Evolutionary conservation across 2,113 vertebrate species (phyloP).

Genomic region (Gymnarchus niloticus): DNA sequence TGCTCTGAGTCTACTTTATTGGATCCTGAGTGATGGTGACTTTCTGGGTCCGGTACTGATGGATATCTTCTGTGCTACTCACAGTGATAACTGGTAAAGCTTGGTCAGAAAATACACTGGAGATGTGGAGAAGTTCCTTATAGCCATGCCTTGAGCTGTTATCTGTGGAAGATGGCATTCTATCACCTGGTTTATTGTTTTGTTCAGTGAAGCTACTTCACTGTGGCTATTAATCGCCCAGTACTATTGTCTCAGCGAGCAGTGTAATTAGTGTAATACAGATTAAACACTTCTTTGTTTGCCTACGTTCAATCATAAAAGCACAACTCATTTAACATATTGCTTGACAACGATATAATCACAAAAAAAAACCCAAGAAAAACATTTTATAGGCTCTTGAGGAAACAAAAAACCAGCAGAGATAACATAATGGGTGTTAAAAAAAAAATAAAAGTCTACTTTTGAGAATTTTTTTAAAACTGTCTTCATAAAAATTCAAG

Average conservation of each 20-base stretch:
- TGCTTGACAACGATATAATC: not conserved
- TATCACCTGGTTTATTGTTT: not conserved
- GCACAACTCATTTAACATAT: not conserved
- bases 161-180: not conserved
- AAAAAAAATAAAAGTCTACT: not conserved
- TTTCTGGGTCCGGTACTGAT: not conserved
- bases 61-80: not conserved
- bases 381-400: not conserved
- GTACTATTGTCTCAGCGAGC: not conserved
- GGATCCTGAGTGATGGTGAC: not conserved
- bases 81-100: not conserved
- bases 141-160: not conserved
- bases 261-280: slow-evolving; percentile 6
- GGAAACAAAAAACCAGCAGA: not conserved
- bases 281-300: slow-evolving; percentile 9
- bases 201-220: not conserved
- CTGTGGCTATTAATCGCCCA: not conserved
- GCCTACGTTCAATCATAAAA: not conserved
- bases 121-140: not conserved
- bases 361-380: no score
- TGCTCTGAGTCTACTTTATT: not conserved
- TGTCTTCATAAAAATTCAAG: not conserved
- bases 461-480: not conserved
- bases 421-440: not conserved
- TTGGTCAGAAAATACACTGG: slow-evolving; percentile 1